Conservation (phyloP, 2,888 invertebrate genomes). For the Agriopis leucophaearia region DNA sequence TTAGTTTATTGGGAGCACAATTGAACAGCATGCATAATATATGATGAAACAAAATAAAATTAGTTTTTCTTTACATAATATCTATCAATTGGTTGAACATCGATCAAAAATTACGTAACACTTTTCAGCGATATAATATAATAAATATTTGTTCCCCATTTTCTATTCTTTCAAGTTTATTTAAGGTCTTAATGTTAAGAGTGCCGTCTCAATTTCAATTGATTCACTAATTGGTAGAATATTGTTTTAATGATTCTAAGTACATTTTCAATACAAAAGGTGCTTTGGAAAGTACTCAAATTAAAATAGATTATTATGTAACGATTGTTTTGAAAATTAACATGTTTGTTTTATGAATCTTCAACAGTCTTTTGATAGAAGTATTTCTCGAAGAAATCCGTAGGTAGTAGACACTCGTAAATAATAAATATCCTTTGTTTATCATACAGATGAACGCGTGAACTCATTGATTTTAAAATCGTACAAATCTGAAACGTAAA, state of each 20-base stretch:
- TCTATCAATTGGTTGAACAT: too few relatives aligned
- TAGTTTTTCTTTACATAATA: too few relatives aligned
- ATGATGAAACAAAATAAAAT: not conserved
- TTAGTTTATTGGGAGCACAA: too few relatives aligned
- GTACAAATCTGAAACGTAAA: constrained; percentile 24
- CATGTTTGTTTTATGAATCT: constrained; percentile 37
- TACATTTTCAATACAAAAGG: constrained; percentile 10
- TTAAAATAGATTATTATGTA: constrained; percentile 22
- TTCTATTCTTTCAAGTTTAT: not conserved
- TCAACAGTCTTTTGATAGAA: not conserved
- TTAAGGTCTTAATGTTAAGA: constrained; percentile 9
- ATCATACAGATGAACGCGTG: not conserved
- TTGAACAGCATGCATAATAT: too few relatives aligned
- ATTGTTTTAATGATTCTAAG: constrained; percentile 21
- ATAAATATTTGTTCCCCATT: not conserved
- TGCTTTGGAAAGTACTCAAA: constrained; percentile 15
- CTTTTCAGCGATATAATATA: not conserved
- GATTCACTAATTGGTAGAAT: constrained; percentile 23
- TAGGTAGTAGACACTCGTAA: not conserved
- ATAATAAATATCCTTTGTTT: not conserved
- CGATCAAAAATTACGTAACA: not conserved
- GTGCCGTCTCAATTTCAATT: constrained; percentile 15
- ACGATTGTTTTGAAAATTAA: constrained; percentile 27
- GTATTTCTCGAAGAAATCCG: not conserved
- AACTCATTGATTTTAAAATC: constrained; percentile 7